These are phyloP conservation scores for Epizoanthus stellaris DNA, from an alignment of 92 coral and sea anemone species.

Conservation along the genomic window DNA sequence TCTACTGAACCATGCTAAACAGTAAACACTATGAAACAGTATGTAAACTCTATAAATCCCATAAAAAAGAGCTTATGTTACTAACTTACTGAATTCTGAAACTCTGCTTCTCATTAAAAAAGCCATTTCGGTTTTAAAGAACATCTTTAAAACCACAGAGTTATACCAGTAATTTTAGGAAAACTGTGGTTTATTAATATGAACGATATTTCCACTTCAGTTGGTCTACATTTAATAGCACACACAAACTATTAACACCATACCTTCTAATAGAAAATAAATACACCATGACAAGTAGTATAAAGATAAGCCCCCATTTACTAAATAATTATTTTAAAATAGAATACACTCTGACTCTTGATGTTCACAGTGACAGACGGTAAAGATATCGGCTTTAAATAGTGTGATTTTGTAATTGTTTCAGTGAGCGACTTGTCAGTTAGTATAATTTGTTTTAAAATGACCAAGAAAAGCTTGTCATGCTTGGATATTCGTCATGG, in stretches of 20 bases:
- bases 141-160: not conserved
- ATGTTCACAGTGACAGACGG: not conserved
- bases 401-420: too few species aligned
- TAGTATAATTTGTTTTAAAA: not conserved
- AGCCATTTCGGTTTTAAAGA: not conserved
- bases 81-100: too few species aligned
- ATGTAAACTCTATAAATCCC: not conserved
- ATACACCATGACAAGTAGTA: not conserved
- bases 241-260: not conserved
- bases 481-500: not conserved
- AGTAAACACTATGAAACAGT: not conserved
- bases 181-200: not conserved
- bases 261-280: not conserved
- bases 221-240: not conserved
- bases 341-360: not conserved
- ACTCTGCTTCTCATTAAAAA: conserved; percentile 9
- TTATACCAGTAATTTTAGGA: not conserved
- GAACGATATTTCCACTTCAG: not conserved
- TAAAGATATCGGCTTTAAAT: too few species aligned
- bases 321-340: not conserved
- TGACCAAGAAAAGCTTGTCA: not conserved
- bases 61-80: too few species aligned
- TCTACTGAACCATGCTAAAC: too few species aligned
- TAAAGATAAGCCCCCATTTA: not conserved
- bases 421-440: not conserved